These are phyloP conservation scores for Agrotis ipsilon DNA, from an alignment of 2,888 invertebrate genomes.

Conservation along the genomic window DNA sequence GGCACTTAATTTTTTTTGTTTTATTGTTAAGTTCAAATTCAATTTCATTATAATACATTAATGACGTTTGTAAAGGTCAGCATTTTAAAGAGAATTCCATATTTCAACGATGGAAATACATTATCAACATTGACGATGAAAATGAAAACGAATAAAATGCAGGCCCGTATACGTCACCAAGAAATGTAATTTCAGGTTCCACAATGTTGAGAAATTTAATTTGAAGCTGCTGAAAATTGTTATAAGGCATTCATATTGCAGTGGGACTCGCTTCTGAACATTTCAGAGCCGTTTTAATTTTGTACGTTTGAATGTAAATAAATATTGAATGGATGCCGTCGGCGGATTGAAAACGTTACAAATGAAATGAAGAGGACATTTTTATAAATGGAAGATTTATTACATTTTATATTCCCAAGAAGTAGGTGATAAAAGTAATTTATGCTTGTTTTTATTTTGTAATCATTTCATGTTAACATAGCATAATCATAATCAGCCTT, in stretches of 20 bases:
- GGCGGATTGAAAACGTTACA: slow-evolving; percentile 16
- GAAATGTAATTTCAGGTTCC: slow-evolving; percentile 50
- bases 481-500: too few relatives aligned
- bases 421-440: neutral
- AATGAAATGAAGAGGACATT: slow-evolving; percentile 11
- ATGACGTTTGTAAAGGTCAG: neutral
- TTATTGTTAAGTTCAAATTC: too few relatives aligned
- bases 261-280: slow-evolving; percentile 8
- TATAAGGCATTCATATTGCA: slow-evolving; percentile 45
- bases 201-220: slow-evolving; percentile 51
- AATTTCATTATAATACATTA: neutral
- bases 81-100: neutral
- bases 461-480: too few relatives aligned
- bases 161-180: slow-evolving; percentile 6
- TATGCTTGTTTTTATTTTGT: too few relatives aligned
- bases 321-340: slow-evolving; percentile 34
- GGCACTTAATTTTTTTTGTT: too few relatives aligned
- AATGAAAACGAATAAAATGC: slow-evolving; percentile 28
- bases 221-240: slow-evolving; percentile 43
- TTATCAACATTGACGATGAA: slow-evolving; percentile 20
- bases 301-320: slow-evolving; percentile 36
- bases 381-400: slow-evolving; percentile 14
- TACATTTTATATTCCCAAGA: neutral
- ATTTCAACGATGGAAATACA: neutral
- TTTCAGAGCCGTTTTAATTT: slow-evolving; percentile 35